Base-by-base conservation (phyloP, 2,888 invertebrate species). In the Noctua fimbriata region DNA sequence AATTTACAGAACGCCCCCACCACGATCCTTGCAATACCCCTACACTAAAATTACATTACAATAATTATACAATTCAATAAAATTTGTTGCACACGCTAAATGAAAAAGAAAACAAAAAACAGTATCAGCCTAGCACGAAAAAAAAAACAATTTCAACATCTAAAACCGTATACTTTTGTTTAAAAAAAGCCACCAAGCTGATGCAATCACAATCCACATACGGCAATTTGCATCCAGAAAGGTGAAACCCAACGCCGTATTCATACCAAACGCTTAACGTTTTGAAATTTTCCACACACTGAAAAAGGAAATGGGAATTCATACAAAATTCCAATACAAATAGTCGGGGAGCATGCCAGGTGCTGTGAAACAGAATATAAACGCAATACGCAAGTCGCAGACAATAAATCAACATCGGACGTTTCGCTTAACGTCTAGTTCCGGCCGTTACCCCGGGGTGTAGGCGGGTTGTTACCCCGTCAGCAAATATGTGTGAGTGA, bases 371-470 rank as follows among this genome's bases (percentile, higher is more conserved):
- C 73, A 81, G 63, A 85, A 83, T 80, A 70, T 70, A 82, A 76
- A 75, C 78, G 78, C 67, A 79, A 82, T 76, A 81, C 76, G 76
- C 79, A 79, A 78, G 89, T 89, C 79, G 90, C 86, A 77, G 88
- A 78, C 81, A 87, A 90, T 92, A 90, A 90, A 92, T 92, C 92
- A 92, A 89, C 86, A 90, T 92, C 87, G 84, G 92, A 92, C 92
- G 76, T 90, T 92, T 92, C 91, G 89, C 88, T 91, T 89, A 90
- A 88, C 89, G 90, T 87, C 92, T 86, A 89, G 90, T 87, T 87
- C 83, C 83, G 87, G 76, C 41, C 73, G 66, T 87, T 49, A 83
- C 87, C 89, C 77, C 21, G 70, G 88, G 87, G 69, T 41, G 63
- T 49, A 74, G 69, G 67, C 41, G 74, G 67, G 73, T 44, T 76